phyloP scores from a whole-genome alignment of 2,113 vertebrate genomes.

The Cheirogaleus medius region DNA sequence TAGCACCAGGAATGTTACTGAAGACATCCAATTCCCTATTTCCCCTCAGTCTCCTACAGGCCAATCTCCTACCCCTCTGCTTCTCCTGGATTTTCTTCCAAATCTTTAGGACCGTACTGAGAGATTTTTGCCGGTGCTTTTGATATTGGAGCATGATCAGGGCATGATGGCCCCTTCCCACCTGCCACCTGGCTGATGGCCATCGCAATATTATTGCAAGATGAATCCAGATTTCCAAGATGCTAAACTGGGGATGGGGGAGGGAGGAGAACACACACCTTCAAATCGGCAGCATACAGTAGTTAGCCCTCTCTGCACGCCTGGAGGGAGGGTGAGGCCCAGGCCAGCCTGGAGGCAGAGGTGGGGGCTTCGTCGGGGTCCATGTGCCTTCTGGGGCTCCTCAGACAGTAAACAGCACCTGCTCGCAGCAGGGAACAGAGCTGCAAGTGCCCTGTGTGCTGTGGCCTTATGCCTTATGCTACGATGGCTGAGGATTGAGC shows the following conservation, averaged over 20 bases:
- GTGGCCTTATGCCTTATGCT: background rate
- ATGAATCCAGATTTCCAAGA: background rate
- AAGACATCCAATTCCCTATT: background rate
- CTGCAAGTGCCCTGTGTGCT: background rate
- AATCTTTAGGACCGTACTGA: fast-evolving
- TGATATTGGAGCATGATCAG: fast-evolving
- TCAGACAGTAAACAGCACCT: background rate
- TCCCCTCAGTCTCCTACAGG: background rate
- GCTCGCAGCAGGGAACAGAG: fast-evolving
- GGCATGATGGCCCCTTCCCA: fast-evolving
- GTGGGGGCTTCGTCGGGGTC: background rate
- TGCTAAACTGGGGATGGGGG: background rate
- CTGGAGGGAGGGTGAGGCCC: background rate
- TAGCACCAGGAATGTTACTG: background rate
- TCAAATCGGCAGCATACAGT: background rate
- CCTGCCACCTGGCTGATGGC: background rate
- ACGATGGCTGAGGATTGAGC: background rate
- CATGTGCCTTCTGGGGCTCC: background rate
- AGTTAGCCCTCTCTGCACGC: background rate
- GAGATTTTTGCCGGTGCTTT: background rate
- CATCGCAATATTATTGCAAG: background rate
- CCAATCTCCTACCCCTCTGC: fast-evolving
- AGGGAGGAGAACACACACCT: background rate
- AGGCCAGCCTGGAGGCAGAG: background rate
- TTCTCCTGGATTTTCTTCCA: background rate